Percentiles rank a stretch among this genome's conserved stretches.
Conservation (phyloP, 2,888 invertebrate species). For the Trisateles emortualis region DNA sequence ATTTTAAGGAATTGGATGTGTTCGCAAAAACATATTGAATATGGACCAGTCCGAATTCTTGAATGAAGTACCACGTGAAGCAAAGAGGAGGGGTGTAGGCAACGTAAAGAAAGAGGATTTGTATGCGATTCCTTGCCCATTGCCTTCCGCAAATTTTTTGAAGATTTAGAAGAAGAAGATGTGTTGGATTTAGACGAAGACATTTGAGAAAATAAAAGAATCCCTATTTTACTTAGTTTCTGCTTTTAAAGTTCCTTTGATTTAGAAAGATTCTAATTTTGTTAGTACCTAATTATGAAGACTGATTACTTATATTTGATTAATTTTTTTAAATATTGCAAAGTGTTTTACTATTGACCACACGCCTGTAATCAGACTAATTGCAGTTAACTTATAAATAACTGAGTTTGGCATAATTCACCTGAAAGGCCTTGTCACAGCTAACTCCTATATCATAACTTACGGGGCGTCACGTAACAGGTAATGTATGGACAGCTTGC, state of each 20-base stretch:
- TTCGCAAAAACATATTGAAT: slow-evolving; percentile 1
- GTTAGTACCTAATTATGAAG: background rate
- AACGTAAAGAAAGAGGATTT: slow-evolving; percentile 1
- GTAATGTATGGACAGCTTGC: too few species aligned
- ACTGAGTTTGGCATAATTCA: too few species aligned
- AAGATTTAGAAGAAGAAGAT: too few species aligned
- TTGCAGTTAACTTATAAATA: too few species aligned
- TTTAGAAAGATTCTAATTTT: background rate
- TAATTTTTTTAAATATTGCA: background rate
- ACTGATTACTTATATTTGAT: background rate
- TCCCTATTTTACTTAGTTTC: slow-evolving; percentile 2
- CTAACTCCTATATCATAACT: too few species aligned
- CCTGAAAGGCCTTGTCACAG: background rate
- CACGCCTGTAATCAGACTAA: background rate
- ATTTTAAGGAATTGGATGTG: slow-evolving; percentile 6
- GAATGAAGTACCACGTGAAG: slow-evolving; percentile 5
- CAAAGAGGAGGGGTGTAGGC: slow-evolving; percentile 7
- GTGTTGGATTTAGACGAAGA: background rate
- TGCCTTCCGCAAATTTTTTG: too few species aligned
- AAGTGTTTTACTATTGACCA: slow-evolving; percentile 1
- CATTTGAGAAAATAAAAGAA: slow-evolving; percentile 5
- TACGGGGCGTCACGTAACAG: too few species aligned
- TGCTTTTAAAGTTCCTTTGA: slow-evolving; percentile 1
- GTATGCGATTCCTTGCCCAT: too few species aligned
- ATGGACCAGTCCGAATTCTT: slow-evolving; percentile 3